Evolutionary conservation across 2,797 vertebrate species (phyloP).

Genomic region (Smutsia gigantea): DNA sequence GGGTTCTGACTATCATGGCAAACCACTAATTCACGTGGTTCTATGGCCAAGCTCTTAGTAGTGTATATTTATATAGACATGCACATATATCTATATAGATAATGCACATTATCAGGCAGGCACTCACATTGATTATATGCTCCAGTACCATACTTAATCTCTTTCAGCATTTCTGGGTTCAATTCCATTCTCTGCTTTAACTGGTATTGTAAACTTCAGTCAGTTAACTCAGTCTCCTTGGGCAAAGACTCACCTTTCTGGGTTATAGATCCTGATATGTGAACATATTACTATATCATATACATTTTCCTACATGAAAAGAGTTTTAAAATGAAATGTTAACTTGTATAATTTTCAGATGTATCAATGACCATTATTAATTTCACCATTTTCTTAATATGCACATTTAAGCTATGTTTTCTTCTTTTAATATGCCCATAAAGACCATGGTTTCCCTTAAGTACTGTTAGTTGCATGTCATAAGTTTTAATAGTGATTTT

Average conservation of each 20-base stretch:
- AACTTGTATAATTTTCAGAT: not conserved
- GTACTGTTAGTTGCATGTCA: not conserved
- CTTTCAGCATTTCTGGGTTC: not conserved
- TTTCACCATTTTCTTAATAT: not conserved
- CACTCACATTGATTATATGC: not conserved
- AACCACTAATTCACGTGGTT: not conserved
- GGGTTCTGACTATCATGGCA: not conserved
- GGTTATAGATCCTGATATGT: not conserved
- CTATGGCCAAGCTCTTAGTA: not conserved
- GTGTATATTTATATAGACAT: not conserved
- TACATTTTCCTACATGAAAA: constrained; percentile 8
- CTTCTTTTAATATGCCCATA: not conserved
- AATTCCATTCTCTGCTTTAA: not conserved
- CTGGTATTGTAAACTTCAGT: not conserved
- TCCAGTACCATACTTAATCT: not conserved
- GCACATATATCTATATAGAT: not conserved
- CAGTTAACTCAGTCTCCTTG: not conserved
- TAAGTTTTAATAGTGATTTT: constrained; percentile 8
- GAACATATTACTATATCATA: not conserved
- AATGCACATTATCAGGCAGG: not conserved
- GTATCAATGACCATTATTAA: not conserved
- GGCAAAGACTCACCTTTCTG: not conserved
- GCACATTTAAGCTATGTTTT: not conserved
- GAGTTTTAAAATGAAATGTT: constrained; percentile 2
- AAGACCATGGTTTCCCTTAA: not conserved